phyloP scores from a whole-genome alignment of 2,888 invertebrate genomes.

The Eretmocerus hayati region DNA sequence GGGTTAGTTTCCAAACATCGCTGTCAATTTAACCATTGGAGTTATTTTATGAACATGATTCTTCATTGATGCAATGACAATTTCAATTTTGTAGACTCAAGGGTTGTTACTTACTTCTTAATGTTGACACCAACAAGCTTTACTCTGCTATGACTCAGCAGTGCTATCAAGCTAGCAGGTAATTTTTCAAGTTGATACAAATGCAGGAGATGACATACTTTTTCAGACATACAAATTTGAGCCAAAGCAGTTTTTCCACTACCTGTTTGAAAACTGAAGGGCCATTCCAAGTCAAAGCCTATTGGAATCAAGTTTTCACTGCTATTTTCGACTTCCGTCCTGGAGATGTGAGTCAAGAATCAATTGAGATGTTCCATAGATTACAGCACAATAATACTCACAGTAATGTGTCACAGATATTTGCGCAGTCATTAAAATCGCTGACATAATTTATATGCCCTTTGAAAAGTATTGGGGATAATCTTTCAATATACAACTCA shows the following conservation, averaged over 20 bases:
- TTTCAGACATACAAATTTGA: slow-evolving; percentile 54
- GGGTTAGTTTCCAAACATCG: slow-evolving; percentile 56
- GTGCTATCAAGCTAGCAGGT: slow-evolving; percentile 51
- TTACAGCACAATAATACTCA: slow-evolving; percentile 25
- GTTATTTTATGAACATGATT: neutral
- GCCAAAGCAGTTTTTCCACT: slow-evolving; percentile 56
- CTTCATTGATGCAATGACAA: neutral
- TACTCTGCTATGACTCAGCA: slow-evolving; percentile 55
- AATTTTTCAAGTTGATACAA: slow-evolving; percentile 52
- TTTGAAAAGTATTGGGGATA: slow-evolving; percentile 32
- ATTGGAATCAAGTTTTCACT: slow-evolving; percentile 47
- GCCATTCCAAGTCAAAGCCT: slow-evolving; percentile 65
- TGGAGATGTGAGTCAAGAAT: slow-evolving; percentile 27
- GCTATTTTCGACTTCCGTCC: slow-evolving; percentile 39
- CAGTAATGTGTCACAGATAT: slow-evolving; percentile 38
- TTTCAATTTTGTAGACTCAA: neutral
- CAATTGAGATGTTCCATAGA: slow-evolving; percentile 4
- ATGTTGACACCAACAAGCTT: slow-evolving; percentile 58
- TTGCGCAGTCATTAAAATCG: slow-evolving; percentile 37
- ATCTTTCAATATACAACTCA: slow-evolving; percentile 23
- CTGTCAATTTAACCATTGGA: slow-evolving; percentile 46
- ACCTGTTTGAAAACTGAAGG: slow-evolving; percentile 55
- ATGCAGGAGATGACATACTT: slow-evolving; percentile 54
- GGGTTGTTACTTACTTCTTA: slow-evolving; percentile 50
- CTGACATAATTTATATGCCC: slow-evolving; percentile 34